phyloP scores from a whole-genome alignment of 2,113 vertebrate species.

The Pollachius pollachius region DNA sequence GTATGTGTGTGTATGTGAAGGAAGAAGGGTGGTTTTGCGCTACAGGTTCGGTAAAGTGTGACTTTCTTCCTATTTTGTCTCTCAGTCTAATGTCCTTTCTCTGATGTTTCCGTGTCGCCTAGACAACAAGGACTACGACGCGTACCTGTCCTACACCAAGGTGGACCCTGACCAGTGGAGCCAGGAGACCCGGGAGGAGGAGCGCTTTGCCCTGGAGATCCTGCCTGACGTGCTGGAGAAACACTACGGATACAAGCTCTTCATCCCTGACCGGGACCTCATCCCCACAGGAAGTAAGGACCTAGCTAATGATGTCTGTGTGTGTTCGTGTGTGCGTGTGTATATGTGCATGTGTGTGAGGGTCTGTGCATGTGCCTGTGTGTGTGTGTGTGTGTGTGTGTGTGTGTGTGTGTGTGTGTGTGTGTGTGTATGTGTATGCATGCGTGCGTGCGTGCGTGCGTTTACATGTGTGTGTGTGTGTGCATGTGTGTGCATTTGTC shows the following conservation, averaged over 20 bases:
- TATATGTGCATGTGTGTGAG: constrained; percentile 1
- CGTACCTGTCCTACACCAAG: constrained; percentile 98
- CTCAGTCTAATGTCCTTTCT: background rate
- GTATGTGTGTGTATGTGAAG: background rate
- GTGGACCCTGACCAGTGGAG: constrained; percentile 98
- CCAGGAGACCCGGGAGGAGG: constrained; percentile 96
- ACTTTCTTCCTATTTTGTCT: too few species aligned
- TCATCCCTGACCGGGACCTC: constrained; percentile 97
- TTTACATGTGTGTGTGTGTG: constrained; percentile 10
- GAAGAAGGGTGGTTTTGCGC: background rate
- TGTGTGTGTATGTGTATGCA: too few species aligned
- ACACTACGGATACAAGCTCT: constrained; percentile 97
- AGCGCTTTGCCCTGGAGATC: constrained; percentile 96
- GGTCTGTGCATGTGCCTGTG: background rate
- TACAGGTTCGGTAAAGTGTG: background rate
- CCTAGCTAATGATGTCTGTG: constrained; percentile 8
- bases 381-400: too few species aligned
- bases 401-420: too few species aligned
- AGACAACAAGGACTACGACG: constrained; percentile 99
- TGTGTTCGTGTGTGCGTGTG: background rate
- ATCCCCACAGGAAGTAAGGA: constrained; percentile 98
- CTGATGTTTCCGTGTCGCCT: constrained; percentile 14
- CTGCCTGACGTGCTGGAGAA: constrained; percentile 98
- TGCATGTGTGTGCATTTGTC: background rate
- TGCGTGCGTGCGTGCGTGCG: too few species aligned